phyloP scores from a whole-genome alignment of 2,113 vertebrate species.

The Trogon surrucura region DNA sequence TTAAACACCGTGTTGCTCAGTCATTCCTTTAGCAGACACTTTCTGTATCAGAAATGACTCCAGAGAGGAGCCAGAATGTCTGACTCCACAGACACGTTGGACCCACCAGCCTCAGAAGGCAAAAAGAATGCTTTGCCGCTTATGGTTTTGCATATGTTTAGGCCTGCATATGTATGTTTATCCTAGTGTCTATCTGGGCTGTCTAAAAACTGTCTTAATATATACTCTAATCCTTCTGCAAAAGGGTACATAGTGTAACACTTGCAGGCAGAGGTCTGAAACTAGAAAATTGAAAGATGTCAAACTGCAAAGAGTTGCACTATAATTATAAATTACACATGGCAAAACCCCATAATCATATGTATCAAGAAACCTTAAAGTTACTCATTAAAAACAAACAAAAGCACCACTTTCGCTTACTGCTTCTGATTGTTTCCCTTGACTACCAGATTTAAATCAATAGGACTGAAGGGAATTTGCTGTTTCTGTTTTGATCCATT shows the following conservation, averaged over 20 bases:
- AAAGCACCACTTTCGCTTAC: background rate
- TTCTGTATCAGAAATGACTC: background rate
- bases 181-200: background rate
- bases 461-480: background rate
- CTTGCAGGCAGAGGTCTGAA: background rate
- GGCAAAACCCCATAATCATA: background rate
- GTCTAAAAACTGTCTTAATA: background rate
- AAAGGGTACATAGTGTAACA: background rate
- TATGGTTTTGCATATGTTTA: background rate
- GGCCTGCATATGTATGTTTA: background rate
- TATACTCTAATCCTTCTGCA: background rate
- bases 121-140: background rate
- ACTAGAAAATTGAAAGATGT: background rate
- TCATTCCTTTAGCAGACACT: background rate
- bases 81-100: background rate
- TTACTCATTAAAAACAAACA: background rate
- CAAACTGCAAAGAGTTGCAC: background rate
- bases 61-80: conserved; percentile 33
- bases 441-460: conserved; percentile 19
- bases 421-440: background rate
- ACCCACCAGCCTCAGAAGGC: background rate
- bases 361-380: background rate
- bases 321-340: conserved; percentile 15
- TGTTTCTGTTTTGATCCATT: conserved; percentile 14
- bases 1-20: background rate